Evolutionary conservation across 2,888 invertebrate genomes (phyloP).

Genomic region (Microplitis manilae): DNA sequence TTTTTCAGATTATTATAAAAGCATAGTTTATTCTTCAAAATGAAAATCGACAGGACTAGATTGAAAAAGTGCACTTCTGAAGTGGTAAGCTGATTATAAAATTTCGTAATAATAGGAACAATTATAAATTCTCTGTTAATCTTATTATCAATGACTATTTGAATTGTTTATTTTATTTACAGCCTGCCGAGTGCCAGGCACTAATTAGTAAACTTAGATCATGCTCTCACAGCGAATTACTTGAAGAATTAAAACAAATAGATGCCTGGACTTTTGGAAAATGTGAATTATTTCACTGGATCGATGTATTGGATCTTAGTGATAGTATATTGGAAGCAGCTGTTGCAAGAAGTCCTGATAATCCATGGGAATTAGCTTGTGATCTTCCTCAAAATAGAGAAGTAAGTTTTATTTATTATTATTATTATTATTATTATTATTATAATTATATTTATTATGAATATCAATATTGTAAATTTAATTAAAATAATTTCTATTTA

Average conservation of each 20-base stretch:
- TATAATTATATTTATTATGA: slow-evolving; percentile 4
- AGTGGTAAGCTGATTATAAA: slow-evolving; percentile 74
- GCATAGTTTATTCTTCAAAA: slow-evolving; percentile 66
- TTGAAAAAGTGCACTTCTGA: slow-evolving; percentile 88
- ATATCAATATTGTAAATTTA: neutral
- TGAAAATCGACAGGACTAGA: slow-evolving; percentile 88
- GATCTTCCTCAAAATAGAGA: slow-evolving; percentile 79
- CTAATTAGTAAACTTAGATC: slow-evolving; percentile 82
- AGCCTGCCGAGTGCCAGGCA: slow-evolving; percentile 83
- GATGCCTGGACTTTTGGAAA: slow-evolving; percentile 90
- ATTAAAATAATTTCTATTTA: slow-evolving; percentile 49
- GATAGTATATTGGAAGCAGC: slow-evolving; percentile 84
- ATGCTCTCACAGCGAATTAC: slow-evolving; percentile 78
- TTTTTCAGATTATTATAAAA: slow-evolving; percentile 14
- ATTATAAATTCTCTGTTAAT: neutral
- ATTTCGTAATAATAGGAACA: neutral
- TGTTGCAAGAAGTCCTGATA: slow-evolving; percentile 76
- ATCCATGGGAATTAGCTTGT: slow-evolving; percentile 82
- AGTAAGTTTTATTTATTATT: slow-evolving; percentile 67
- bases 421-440: slow-evolving; percentile 5
- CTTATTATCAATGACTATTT: slow-evolving; percentile 17
- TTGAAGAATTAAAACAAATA: slow-evolving; percentile 80
- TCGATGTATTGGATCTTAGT: slow-evolving; percentile 84
- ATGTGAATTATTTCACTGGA: slow-evolving; percentile 91
- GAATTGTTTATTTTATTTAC: slow-evolving; percentile 47